Conservation (phyloP, 2,113 vertebrate genomes). For the Gambusia holbrooki region DNA sequence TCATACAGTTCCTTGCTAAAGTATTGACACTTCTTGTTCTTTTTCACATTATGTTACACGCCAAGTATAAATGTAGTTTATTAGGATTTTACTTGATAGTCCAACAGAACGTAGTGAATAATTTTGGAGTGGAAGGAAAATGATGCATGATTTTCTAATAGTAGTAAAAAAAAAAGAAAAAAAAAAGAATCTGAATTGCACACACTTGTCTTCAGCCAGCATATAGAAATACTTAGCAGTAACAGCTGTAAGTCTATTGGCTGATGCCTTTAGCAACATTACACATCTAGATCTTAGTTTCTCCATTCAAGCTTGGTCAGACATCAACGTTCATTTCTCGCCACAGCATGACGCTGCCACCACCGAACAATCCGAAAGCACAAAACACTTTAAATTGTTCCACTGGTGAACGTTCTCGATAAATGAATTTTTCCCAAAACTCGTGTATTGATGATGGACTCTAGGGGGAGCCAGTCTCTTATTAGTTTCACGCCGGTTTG, state of each 20-base stretch:
- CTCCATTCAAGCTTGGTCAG: too few relatives aligned
- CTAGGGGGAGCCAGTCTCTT: slow-evolving; percentile 75
- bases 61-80: not conserved
- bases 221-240: not conserved
- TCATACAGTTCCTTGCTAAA: too few relatives aligned
- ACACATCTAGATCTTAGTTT: not conserved
- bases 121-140: not conserved
- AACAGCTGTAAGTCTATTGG: not conserved
- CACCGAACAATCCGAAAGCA: too few relatives aligned
- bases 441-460: slow-evolving; percentile 76
- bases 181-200: not conserved
- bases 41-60: too few relatives aligned
- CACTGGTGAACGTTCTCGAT: too few relatives aligned
- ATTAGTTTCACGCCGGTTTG: slow-evolving; percentile 59
- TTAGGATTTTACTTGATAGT: not conserved
- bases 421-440: slow-evolving; percentile 39
- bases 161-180: not conserved
- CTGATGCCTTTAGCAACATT: not conserved
- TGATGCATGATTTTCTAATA: not conserved
- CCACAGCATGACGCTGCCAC: too few relatives aligned
- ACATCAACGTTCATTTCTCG: too few relatives aligned
- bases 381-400: too few relatives aligned
- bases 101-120: not conserved
- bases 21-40: too few relatives aligned
- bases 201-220: not conserved